Percentiles rank a stretch among this genome's conserved stretches.
Evolutionary conservation across 2,888 invertebrate species (phyloP).

Genomic region (Girardia tigrina): DNA sequence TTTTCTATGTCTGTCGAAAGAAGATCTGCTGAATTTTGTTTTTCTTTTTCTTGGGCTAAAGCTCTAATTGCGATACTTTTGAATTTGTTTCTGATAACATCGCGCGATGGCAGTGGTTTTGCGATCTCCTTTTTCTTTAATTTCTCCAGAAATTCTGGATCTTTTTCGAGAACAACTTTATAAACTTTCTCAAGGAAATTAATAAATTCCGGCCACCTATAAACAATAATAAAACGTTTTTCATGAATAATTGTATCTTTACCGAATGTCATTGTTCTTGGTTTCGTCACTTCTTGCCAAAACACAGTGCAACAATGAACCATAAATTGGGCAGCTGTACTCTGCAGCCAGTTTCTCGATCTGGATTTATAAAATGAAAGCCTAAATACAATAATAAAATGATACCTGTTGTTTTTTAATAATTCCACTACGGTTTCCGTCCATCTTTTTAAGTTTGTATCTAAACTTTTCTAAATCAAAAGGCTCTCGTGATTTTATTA

Average conservation of each 20-base stretch:
- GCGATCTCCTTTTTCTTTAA: constrained; percentile 18
- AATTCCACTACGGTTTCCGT: background rate
- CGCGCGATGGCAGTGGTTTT: constrained; percentile 24
- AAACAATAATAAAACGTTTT: background rate
- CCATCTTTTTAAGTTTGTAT: background rate
- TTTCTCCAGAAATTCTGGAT: constrained; percentile 28
- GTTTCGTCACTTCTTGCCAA: constrained; percentile 44
- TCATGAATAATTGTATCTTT: constrained; percentile 17
- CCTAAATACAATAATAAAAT: background rate
- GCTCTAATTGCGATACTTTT: background rate
- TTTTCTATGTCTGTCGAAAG: background rate
- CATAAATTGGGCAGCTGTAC: constrained; percentile 44
- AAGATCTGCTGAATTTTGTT: background rate
- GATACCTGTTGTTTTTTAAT: background rate
- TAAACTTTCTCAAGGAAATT: constrained; percentile 44
- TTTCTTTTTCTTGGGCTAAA: background rate
- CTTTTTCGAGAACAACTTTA: constrained; percentile 38
- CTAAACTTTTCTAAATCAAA: constrained; percentile 42
- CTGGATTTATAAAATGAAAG: no score
- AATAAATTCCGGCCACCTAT: constrained; percentile 47
- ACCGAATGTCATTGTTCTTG: constrained; percentile 43
- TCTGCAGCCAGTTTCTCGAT: constrained; percentile 30
- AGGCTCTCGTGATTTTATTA: constrained; percentile 40
- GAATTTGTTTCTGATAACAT: constrained; percentile 13
- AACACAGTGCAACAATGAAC: constrained; percentile 43